Base-by-base conservation (phyloP, 2,888 invertebrate species). In the Tyria jacobaeae region DNA sequence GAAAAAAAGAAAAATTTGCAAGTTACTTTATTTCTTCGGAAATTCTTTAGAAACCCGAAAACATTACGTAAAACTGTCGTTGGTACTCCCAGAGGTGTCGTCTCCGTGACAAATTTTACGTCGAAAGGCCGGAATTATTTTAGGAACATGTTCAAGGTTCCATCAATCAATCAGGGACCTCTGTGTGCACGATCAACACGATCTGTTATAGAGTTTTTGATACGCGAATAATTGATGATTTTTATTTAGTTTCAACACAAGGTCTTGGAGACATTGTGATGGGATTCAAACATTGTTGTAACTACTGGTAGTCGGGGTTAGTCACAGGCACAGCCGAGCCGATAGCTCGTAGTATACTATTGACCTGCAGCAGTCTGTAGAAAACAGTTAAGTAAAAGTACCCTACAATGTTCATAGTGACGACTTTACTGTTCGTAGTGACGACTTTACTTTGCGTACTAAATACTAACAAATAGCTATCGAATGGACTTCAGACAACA, bases 111-210 rank as follows among this genome's bases (percentile, higher is more conserved):
- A 87, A 87, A 88, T 89, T 83, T 79, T 71, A n/a, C 79, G 80
- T 64, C 78, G 82, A 84, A 84, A 83, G 69, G 80, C 75, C 71
- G 75, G 83, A 84, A 85, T 85, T 85, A 89, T 84, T 84, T 78
- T 71, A 68, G 66, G 64, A 59, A 63, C 41, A 65, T 24, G 55
- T 44, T 56, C 56, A 55, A 15, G 47, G 21, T 27, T n/a, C 77
- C 72, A 82, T 85, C 85, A 82, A 89, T 89, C 88, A 89, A 88
- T 88, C 89, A 82, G 79, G 12, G 79, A 78, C 80, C 78, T 81
- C 74, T 75, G 75, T 79, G 79, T 70, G 39, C 59, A 56, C 57
- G 17, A 56, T 57, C 51, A 64, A 49, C 51, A 10, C 48, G 49
- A 57, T 73, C 65, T 47, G 55, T 47, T 44, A 57, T 54, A 35